phyloP scores from a whole-genome alignment of 2,797 vertebrate genomes.

The Hemibagrus guttatus region DNA sequence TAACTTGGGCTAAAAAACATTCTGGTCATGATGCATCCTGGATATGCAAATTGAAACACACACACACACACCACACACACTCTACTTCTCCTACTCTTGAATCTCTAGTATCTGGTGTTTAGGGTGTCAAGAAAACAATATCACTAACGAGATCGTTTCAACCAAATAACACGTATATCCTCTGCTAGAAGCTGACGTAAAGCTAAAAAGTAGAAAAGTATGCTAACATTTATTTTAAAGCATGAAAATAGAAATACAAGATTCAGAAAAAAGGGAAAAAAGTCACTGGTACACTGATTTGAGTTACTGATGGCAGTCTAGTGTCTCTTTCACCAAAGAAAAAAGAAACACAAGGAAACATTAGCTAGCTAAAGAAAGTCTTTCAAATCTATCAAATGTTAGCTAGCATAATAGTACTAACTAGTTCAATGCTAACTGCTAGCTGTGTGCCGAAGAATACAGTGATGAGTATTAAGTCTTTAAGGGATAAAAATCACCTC shows the following conservation, averaged over 20 bases:
- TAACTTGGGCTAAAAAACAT: not conserved
- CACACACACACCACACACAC: not conserved
- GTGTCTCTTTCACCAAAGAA: not conserved
- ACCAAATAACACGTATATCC: not conserved
- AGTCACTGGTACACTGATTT: not conserved
- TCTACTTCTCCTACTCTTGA: conserved; percentile 12
- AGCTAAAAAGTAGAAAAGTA: not conserved
- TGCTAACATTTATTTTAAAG: not conserved
- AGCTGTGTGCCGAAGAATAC: not conserved
- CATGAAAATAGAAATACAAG: not conserved
- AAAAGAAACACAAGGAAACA: not conserved
- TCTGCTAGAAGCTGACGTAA: not conserved
- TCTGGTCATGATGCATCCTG: conserved; percentile 35
- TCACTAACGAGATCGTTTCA: not conserved
- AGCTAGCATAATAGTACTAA: not conserved
- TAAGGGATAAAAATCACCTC: too few relatives aligned
- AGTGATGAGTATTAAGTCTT: not conserved
- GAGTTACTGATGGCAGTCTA: not conserved
- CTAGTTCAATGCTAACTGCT: not conserved
- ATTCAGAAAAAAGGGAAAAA: not conserved
- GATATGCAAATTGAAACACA: conserved; percentile 26
- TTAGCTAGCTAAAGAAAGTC: not conserved
- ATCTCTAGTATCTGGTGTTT: conserved; percentile 7
- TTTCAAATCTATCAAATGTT: not conserved
- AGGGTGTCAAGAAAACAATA: conserved; percentile 19